A percentile compares a stretch with the other conserved stretches of the same genome.
Conservation (phyloP, 2,113 vertebrate genomes). For the Azemiops feae region DNA sequence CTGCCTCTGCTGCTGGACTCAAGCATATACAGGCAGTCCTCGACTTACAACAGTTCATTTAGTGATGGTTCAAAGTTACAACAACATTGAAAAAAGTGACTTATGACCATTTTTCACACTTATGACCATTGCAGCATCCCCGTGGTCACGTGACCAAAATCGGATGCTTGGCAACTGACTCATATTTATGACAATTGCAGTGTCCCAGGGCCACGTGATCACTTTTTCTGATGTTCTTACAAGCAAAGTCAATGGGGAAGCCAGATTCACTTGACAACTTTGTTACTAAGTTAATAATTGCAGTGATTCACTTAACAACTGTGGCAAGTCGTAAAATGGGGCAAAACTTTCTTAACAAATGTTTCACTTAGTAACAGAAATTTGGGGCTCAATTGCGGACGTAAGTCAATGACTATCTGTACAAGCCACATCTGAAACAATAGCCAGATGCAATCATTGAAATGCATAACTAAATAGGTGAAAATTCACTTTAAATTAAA, state of each 20-base stretch:
- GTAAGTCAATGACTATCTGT: neutral
- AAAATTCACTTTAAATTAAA: neutral
- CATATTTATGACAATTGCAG: neutral
- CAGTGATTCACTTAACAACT: too few species aligned
- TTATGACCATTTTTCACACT: neutral
- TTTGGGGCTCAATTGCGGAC: neutral
- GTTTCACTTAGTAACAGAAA: neutral
- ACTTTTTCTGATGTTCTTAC: neutral
- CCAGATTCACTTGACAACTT: neutral
- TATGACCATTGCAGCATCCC: neutral
- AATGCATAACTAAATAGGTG: neutral
- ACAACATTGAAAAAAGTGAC: neutral
- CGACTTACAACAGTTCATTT: neutral
- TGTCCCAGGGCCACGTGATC: neutral
- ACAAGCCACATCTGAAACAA: neutral
- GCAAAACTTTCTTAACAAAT: neutral
- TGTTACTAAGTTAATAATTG: too few species aligned
- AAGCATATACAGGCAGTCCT: neutral
- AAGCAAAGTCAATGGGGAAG: neutral
- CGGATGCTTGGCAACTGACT: neutral
- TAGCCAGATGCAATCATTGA: neutral
- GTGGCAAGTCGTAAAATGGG: too few species aligned
- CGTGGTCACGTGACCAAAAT: neutral
- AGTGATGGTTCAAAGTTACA: neutral
- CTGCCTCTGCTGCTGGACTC: neutral